Evolutionary conservation across 1,140 invertebrate genomes (phyloP).

Genomic region (Intoshia linei): DNA sequence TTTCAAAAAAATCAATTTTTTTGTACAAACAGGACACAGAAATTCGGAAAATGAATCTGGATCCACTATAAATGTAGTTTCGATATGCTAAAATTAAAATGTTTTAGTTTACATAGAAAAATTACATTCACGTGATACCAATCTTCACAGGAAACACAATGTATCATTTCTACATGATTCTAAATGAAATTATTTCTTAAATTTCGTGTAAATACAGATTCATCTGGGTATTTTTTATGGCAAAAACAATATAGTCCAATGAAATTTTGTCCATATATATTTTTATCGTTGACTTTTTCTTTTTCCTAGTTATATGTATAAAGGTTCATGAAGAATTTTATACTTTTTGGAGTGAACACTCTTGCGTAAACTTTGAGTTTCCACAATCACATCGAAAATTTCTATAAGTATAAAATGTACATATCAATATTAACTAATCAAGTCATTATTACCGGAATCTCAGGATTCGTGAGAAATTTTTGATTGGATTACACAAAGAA

Average conservation of each 20-base stretch:
- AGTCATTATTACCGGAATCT: no score
- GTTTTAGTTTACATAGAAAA: no score
- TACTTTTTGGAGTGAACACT: slow-evolving; percentile 5
- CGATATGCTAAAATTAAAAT: no score
- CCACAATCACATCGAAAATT: slow-evolving; percentile 88
- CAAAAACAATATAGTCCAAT: slow-evolving; percentile 63
- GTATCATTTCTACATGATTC: slow-evolving; percentile 60
- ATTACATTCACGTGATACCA: slow-evolving; percentile 51
- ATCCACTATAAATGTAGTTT: no score
- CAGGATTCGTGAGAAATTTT: no score
- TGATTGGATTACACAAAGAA: no score
- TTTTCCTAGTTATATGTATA: slow-evolving; percentile 10
- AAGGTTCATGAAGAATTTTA: slow-evolving; percentile 2
- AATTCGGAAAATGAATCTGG: no score
- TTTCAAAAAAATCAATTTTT: no score
- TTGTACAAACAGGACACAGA: background rate
- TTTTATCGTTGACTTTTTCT: slow-evolving; percentile 11
- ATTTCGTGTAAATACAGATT: background rate
- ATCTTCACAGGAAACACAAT: slow-evolving; percentile 80
- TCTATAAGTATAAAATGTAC: slow-evolving; percentile 16
- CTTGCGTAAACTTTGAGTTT: slow-evolving; percentile 44
- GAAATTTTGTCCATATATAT: slow-evolving; percentile 36
- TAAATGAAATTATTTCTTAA: slow-evolving; percentile 2
- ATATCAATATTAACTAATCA: no score
- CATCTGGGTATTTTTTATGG: slow-evolving; percentile 62